phyloP scores from a whole-genome alignment of 2,888 invertebrate species.

The Drosophila trichaetosa region DNA sequence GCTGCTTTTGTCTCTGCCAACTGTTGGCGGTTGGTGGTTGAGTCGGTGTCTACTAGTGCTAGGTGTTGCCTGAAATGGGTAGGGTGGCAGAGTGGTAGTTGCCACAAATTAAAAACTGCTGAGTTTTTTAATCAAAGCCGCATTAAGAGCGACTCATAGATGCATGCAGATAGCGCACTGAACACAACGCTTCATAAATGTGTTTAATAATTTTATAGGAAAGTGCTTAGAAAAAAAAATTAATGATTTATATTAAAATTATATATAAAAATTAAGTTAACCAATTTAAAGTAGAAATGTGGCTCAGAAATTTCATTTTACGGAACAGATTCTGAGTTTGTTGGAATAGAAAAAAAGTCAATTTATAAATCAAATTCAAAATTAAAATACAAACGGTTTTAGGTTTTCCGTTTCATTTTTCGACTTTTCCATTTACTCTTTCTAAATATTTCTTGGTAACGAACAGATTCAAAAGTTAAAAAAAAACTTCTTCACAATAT shows the following conservation, averaged over 20 bases:
- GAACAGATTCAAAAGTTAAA: background rate
- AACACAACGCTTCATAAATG: slow-evolving; percentile 34
- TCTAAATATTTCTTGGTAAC: background rate
- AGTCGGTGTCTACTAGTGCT: slow-evolving; percentile 12
- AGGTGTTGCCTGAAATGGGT: slow-evolving; percentile 41
- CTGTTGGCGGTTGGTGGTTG: slow-evolving; percentile 2
- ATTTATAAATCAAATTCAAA: background rate
- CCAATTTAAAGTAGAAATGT: background rate
- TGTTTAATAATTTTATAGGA: background rate
- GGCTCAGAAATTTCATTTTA: background rate
- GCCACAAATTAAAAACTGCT: slow-evolving; percentile 79
- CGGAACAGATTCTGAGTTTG: background rate
- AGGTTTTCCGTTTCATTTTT: background rate
- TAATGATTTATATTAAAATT: background rate
- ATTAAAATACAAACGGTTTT: background rate
- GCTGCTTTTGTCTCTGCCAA: slow-evolving; percentile 61
- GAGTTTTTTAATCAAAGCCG: slow-evolving; percentile 80
- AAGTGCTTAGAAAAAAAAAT: background rate
- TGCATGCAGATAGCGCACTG: slow-evolving; percentile 13
- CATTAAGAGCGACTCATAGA: slow-evolving; percentile 60
- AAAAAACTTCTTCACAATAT: background rate
- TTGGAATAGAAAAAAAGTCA: background rate
- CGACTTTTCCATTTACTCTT: background rate
- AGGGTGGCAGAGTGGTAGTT: slow-evolving; percentile 31
- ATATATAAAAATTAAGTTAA: background rate